phyloP scores from a whole-genome alignment of 2,888 invertebrate species.

The Arrhopalites spinosus region DNA sequence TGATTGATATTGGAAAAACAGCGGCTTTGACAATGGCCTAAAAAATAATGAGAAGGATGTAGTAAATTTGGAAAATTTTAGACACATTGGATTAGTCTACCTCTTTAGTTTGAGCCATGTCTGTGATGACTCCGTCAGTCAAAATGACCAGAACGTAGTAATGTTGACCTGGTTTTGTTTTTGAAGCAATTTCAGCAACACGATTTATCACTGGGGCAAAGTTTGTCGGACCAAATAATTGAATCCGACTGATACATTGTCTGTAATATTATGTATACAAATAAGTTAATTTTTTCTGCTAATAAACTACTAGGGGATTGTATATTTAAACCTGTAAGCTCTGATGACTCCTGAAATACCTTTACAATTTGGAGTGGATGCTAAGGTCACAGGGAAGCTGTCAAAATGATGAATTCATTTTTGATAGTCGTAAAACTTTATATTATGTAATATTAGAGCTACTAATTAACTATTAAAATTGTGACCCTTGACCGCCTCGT shows the following conservation, averaged over 20 bases:
- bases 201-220: conserved; percentile 64
- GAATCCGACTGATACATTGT: conserved; percentile 56
- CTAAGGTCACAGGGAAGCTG: conserved; percentile 60
- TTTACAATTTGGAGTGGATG: conserved; percentile 60
- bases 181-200: conserved; percentile 59
- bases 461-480: too few relatives aligned
- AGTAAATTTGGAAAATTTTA: too few relatives aligned
- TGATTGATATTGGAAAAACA: conserved; percentile 66
- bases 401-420: conserved; percentile 58
- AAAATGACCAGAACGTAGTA: conserved; percentile 65
- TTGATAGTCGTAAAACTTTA: too few relatives aligned
- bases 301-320: conserved; percentile 26
- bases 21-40: conserved; percentile 63
- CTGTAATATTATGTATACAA: conserved; percentile 21
- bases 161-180: conserved; percentile 59
- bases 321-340: conserved; percentile 60
- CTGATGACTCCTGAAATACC: conserved; percentile 61
- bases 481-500: too few relatives aligned
- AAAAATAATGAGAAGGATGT: not conserved
- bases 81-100: conserved; percentile 56
- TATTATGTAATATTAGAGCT: too few relatives aligned
- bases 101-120: conserved; percentile 64
- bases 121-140: conserved; percentile 66
- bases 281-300: conserved; percentile 57
- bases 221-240: conserved; percentile 66